A percentile compares a stretch with the other conserved stretches of the same genome.
phyloP scores from a whole-genome alignment of 2,888 invertebrate genomes.

The Oligia latruncula region DNA sequence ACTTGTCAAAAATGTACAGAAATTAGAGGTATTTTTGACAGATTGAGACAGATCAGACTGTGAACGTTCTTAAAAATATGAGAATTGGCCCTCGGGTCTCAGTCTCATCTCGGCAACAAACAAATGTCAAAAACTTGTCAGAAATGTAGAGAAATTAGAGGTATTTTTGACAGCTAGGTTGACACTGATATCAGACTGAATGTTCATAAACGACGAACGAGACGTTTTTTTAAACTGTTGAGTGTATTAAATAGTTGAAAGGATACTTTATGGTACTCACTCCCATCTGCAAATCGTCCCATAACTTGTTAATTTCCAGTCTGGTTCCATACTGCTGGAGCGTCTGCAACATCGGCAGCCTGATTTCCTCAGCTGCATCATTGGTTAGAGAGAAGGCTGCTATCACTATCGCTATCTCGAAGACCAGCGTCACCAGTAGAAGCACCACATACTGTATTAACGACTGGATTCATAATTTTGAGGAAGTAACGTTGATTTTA shows the following conservation, averaged over 20 bases:
- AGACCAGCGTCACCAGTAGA: constrained; percentile 77
- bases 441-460: constrained; percentile 80
- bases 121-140: too few species aligned
- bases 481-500: background rate
- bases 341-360: constrained; percentile 77
- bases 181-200: background rate
- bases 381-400: constrained; percentile 76
- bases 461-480: constrained; percentile 46
- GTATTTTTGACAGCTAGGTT: background rate
- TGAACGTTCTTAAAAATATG: too few species aligned
- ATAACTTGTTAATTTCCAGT: constrained; percentile 75
- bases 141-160: too few species aligned
- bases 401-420: constrained; percentile 80
- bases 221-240: background rate
- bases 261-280: constrained; percentile 71
- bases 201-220: background rate
- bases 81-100: too few species aligned
- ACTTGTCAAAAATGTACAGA: background rate
- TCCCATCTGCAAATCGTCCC: constrained; percentile 83
- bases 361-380: constrained; percentile 73
- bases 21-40: background rate
- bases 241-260: background rate
- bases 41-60: background rate
- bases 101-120: too few species aligned
- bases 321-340: constrained; percentile 73